Evolutionary conservation across 1,140 invertebrate species (phyloP), one percentile per base, ranked within the genome.

Genomic region (Pomacea maculata): DNA sequence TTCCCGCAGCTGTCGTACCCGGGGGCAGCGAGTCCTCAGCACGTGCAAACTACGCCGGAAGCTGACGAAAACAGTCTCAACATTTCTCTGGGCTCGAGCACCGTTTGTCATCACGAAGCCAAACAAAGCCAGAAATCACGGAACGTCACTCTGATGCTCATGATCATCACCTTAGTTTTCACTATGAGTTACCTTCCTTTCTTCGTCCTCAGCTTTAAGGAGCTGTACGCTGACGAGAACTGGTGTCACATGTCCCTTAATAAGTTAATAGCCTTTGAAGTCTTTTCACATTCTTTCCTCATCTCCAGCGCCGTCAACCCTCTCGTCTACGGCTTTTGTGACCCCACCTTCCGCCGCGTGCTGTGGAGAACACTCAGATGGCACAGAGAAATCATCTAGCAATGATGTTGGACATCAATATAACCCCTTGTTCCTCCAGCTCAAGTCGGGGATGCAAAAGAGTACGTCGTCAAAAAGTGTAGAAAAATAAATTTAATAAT

Each of bases 301-400:
- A 45, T 85, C 11, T 83, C 81, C 78, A 83, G 84, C 78, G 84
- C 84, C 5, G 77, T 83, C 61, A 86, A 85, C 68, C 86, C 86
- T 14, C 55, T 86, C 15, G 82, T 86, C 19, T 86, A 86, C 77
- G 83, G 82, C 4, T 84, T 83, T 45, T 84, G 83, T 52, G 85
- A 86, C 63, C 54, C 71, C 17, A 80, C 82, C 45, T 86, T 86
- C 57, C 52, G 84, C 9, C 17, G 29, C 5, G 29, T 29, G 12
- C 63, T 78, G 64, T 25, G 75, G 29, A 78, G 67, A 54, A 57
- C 67, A 21, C 61, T 78, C 1, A 68, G 25, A 15, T 68, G 75
- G 63, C 75, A 63, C 5, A 67, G 64, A 54, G 75, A 78, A 2
- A 21, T 78, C 12, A 78, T 78, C 52, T 78, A 63, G 57, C 11